Conservation (phyloP, 2,113 vertebrate species). For the Thamnaconus septentrionalis region DNA sequence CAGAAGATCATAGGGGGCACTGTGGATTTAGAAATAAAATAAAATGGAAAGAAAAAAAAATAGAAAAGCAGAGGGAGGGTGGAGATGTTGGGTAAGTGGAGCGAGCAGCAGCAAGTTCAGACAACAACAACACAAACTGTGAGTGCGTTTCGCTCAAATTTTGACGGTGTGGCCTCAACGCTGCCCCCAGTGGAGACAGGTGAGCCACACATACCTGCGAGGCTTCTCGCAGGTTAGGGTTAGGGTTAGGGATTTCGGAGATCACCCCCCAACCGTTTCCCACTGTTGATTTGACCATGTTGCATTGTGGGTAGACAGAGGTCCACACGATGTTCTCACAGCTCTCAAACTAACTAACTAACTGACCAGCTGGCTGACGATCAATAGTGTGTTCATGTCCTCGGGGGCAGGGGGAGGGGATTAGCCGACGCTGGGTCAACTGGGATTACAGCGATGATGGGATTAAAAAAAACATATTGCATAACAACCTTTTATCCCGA, state of each 20-base stretch:
- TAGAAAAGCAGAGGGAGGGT: constrained; percentile 8
- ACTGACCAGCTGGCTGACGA: constrained; percentile 26
- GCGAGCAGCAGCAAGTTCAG: neutral
- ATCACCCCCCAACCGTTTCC: neutral
- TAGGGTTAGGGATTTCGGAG: too few relatives aligned
- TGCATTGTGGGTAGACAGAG: constrained; percentile 1
- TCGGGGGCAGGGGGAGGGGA: constrained; percentile 25
- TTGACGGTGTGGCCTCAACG: too few relatives aligned
- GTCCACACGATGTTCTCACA: constrained; percentile 5
- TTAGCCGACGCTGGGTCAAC: constrained; percentile 23
- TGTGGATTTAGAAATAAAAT: constrained; percentile 6
- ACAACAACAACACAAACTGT: constrained; percentile 5
- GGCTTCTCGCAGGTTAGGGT: too few relatives aligned
- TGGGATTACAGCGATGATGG: neutral
- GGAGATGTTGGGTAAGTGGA: constrained; percentile 22
- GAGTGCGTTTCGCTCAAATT: too few relatives aligned
- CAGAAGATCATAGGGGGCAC: constrained; percentile 42
- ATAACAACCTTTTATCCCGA: too few relatives aligned
- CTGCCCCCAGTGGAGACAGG: too few relatives aligned
- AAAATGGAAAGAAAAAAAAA: too few relatives aligned
- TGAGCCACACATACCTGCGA: too few relatives aligned
- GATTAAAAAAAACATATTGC: too few relatives aligned
- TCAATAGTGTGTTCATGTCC: constrained; percentile 42
- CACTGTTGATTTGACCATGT: too few relatives aligned
- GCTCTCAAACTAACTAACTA: neutral